phyloP scores from a whole-genome alignment of 2,113 vertebrate genomes.

The Oryzias woworae region DNA sequence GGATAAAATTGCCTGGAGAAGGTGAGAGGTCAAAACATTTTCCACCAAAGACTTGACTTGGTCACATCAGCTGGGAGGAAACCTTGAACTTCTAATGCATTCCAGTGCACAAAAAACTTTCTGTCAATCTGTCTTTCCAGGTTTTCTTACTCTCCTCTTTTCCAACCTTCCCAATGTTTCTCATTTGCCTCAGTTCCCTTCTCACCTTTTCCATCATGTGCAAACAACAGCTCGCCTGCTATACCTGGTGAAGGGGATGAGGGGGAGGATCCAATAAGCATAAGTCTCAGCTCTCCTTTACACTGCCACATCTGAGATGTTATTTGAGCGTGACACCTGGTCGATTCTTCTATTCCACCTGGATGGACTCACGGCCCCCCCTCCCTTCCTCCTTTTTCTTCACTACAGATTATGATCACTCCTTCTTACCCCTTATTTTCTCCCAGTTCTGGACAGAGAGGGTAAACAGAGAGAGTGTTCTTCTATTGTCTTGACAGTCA shows the following conservation, averaged over 20 bases:
- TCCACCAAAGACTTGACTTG: constrained; percentile 22
- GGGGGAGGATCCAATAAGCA: constrained; percentile 58
- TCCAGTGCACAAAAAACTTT: not conserved
- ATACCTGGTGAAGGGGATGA: not conserved
- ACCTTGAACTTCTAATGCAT: constrained; percentile 1
- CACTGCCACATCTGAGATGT: constrained; percentile 47
- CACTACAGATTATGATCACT: constrained; percentile 44
- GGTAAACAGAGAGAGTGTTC: constrained; percentile 68
- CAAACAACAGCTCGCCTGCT: constrained; percentile 22
- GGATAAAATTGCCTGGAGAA: constrained; percentile 13
- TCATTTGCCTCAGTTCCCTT: not conserved
- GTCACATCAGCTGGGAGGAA: constrained; percentile 15
- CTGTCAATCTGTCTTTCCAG: not conserved
- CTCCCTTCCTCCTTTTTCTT: not conserved
- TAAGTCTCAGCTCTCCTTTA: constrained; percentile 36
- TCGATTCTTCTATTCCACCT: constrained; percentile 60
- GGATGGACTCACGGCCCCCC: constrained; percentile 12
- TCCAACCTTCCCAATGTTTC: constrained; percentile 17
- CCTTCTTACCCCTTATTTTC: constrained; percentile 22
- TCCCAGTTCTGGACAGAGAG: constrained; percentile 27
- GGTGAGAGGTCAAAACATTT: constrained; percentile 21
- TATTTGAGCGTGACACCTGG: constrained; percentile 53
- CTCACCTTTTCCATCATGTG: constrained; percentile 19
- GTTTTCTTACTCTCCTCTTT: not conserved
- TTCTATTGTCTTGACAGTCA: constrained; percentile 73